Evolutionary conservation across 2,113 vertebrate species (phyloP), one percentile per base, ranked within the genome.

Genomic region (Gorsachius goisagi): DNA sequence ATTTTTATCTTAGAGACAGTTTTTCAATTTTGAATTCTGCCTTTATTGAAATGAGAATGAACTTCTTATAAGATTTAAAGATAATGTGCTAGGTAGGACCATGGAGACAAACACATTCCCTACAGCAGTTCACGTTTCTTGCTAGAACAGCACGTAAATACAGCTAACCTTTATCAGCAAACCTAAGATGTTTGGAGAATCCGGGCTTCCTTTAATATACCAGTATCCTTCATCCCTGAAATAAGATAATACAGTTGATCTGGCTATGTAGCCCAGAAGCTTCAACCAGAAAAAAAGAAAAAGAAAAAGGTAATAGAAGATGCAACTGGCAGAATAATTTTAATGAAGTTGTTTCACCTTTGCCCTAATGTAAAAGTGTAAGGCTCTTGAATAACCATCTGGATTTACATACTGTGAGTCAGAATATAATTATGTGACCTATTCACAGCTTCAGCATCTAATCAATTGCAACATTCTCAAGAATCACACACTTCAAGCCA

Each of bases 1-100:
- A 82, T 93, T 97, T 96, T 95, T 95, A 73, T 79, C 82, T 30
- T 86, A 92, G 76, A 97, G 91, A 82, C 45, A 80, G 39, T 59
- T 67, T 91, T 89, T 93, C 89, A 94, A 6, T 81, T 97, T 91
- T 85, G 63, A 95, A 80, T 85, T 83, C 85, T 72, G 55, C 55
- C 53, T 87, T 93, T 81, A 90, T 32, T 88, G 66, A 90, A 93
- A 89, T 53, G 33, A 93, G 75, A 88, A 89, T 75, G 9, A 94
- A 92, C 28, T 84, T 94, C 89, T 82, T 41, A n/a, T 81, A 77
- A 86, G 85, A 85, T 90, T 37, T 85, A 82, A 94, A 83, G 68
- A n/a, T 90, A 90, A 87, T 37, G 17, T 63, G 30, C 72, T 77
- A 75, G 52, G 73, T 76, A 79, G 60, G 73, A 90, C 35, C 26